phyloP scores from a whole-genome alignment of 2,797 vertebrate genomes.

The Malurus splendens region DNA sequence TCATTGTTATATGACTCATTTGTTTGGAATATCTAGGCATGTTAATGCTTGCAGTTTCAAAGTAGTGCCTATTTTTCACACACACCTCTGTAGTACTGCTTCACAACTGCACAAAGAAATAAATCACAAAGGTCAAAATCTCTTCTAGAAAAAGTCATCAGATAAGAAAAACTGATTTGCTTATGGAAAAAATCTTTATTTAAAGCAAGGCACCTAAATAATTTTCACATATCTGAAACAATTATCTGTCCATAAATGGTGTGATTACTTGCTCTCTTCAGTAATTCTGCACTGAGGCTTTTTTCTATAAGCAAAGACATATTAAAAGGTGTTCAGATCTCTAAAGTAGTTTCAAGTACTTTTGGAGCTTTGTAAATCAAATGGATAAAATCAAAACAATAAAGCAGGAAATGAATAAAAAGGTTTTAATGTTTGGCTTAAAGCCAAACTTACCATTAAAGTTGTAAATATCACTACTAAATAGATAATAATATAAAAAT shows the following conservation, averaged over 20 bases:
- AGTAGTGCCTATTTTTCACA: neutral
- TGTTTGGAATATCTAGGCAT: neutral
- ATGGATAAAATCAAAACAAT: conserved; percentile 21
- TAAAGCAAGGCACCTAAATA: neutral
- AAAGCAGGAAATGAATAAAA: conserved; percentile 13
- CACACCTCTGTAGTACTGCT: neutral
- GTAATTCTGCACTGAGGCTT: neutral
- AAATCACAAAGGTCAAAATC: neutral
- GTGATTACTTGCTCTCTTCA: neutral
- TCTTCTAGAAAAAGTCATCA: neutral
- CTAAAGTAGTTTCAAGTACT: conserved; percentile 4
- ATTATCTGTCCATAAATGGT: neutral
- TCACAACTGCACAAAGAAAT: neutral
- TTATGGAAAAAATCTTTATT: neutral
- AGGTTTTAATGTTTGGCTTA: conserved; percentile 44
- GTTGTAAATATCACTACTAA: conserved; percentile 59
- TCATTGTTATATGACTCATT: neutral
- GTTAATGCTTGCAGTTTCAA: neutral
- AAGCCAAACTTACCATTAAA: conserved; percentile 64
- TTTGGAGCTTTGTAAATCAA: conserved; percentile 32
- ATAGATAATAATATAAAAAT: conserved; percentile 43
- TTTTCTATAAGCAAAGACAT: neutral
- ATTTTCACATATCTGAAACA: neutral
- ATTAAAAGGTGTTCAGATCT: neutral
- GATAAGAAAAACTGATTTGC: neutral